These are phyloP conservation scores for Percopsis transmontana DNA, from an alignment of 2,113 vertebrate species.

Conservation along the genomic window DNA sequence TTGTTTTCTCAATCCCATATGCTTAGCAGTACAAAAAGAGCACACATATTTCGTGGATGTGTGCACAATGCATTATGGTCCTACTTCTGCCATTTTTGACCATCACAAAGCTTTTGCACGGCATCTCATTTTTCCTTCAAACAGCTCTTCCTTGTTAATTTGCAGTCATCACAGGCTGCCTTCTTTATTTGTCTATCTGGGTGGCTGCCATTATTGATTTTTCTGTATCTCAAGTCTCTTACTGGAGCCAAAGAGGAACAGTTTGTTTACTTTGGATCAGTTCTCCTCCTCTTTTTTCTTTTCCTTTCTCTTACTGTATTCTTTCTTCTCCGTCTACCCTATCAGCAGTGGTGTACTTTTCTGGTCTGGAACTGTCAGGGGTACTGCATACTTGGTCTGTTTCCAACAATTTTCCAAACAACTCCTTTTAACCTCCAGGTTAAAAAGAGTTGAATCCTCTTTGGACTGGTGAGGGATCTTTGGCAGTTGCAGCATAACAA, in stretches of 20 bases:
- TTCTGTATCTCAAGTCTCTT: slow-evolving; percentile 41
- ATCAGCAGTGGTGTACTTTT: slow-evolving; percentile 14
- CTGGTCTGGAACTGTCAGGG: slow-evolving; percentile 10
- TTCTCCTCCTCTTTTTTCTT: slow-evolving; percentile 7
- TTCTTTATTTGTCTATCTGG: slow-evolving; percentile 39
- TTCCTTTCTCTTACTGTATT: slow-evolving; percentile 16
- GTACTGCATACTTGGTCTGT: slow-evolving; percentile 2
- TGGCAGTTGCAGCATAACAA: slow-evolving; percentile 36
- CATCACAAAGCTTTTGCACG: neutral
- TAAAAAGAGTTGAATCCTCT: slow-evolving; percentile 26
- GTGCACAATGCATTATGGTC: neutral
- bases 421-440: slow-evolving; percentile 23
- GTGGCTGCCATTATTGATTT: slow-evolving; percentile 52
- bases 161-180: slow-evolving; percentile 27
- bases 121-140: slow-evolving; percentile 2
- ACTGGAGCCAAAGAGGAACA: slow-evolving; percentile 34
- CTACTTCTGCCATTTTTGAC: neutral
- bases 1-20: neutral
- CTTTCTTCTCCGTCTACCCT: slow-evolving; percentile 19
- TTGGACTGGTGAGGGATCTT: slow-evolving; percentile 24
- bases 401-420: too few species aligned
- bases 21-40: too few species aligned
- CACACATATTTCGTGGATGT: neutral
- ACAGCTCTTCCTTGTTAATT: slow-evolving; percentile 37
- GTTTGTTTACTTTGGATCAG: slow-evolving; percentile 29